These are phyloP conservation scores for Sarcophaga rosellei DNA, from an alignment of 2,888 invertebrate species.

Conservation along the genomic window DNA sequence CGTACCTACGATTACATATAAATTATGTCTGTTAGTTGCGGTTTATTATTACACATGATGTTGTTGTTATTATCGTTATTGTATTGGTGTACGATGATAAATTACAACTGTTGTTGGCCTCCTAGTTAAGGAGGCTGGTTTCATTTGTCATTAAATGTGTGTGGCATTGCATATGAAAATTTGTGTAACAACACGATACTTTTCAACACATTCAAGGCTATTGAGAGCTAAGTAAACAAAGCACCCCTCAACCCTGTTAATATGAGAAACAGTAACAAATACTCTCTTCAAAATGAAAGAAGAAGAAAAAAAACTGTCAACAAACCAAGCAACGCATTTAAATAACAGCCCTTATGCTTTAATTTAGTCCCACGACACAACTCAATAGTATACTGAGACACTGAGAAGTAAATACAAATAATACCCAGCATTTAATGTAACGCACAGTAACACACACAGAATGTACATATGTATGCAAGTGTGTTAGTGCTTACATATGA, in stretches of 20 bases:
- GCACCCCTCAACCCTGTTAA: no score
- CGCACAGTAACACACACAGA: neutral
- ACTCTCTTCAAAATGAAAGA: neutral
- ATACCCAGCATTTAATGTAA: neutral
- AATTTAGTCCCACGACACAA: no score
- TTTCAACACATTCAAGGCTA: conserved; percentile 42
- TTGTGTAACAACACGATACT: conserved; percentile 39
- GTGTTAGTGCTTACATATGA: no score
- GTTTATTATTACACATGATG: neutral
- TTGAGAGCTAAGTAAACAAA: neutral
- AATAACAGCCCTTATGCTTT: no score
- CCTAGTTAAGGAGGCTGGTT: neutral
- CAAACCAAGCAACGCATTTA: neutral
- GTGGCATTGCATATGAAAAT: conserved; percentile 23
- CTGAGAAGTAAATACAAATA: no score
- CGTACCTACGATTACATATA: neutral
- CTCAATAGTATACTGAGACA: no score
- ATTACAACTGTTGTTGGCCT: neutral
- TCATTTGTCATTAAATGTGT: conserved; percentile 18
- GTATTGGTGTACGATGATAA: neutral
- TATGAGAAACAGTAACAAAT: neutral
- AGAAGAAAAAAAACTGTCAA: neutral
- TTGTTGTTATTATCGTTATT: neutral
- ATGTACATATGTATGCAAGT: no score
- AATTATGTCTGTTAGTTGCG: neutral